Evolutionary conservation across 1,140 invertebrate genomes (phyloP).

Genomic region (Drosophila ambigua): DNA sequence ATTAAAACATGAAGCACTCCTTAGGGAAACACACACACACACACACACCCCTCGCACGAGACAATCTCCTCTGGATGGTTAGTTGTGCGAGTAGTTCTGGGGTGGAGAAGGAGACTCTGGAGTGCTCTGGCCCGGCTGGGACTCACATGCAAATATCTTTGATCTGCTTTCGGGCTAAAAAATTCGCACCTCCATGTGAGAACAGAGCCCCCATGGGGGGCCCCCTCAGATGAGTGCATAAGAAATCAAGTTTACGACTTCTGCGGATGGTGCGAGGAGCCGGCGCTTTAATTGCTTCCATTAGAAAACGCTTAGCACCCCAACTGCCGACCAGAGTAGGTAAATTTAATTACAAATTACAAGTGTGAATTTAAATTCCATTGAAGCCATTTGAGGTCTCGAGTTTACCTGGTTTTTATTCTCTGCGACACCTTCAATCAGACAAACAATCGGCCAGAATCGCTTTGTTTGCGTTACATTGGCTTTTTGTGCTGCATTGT

Average conservation of each 20-base stretch:
- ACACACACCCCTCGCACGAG: not conserved
- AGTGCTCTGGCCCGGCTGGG: conserved; percentile 23
- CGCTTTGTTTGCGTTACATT: conserved; percentile 26
- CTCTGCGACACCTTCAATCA: conserved; percentile 42
- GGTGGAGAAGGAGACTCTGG: not conserved
- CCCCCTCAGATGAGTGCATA: conserved; percentile 29
- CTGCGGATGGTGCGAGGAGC: conserved; percentile 17
- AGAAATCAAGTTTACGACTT: conserved; percentile 56
- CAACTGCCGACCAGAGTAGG: conserved; percentile 29
- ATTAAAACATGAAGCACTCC: conserved; percentile 45
- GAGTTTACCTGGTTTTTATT: conserved; percentile 5
- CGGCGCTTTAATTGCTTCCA: conserved; percentile 65
- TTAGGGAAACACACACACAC: conserved; percentile 18
- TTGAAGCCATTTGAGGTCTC: conserved; percentile 22
- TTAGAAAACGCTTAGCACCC: conserved; percentile 72
- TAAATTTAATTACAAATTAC: conserved; percentile 28
- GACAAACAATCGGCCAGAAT: conserved; percentile 25
- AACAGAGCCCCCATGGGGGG: conserved; percentile 48
- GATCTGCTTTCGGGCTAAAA: conserved; percentile 66
- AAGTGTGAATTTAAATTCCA: conserved; percentile 44
- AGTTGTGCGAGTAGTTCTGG: no score
- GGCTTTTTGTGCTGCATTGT: conserved; percentile 17
- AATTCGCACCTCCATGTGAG: conserved; percentile 73
- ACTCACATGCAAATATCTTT: conserved; percentile 70
- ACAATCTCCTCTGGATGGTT: not conserved